Percentiles rank a stretch among this genome's conserved stretches.
These are phyloP conservation scores for Pygocentrus nattereri DNA, from an alignment of 2,797 vertebrate species.

Conservation along the genomic window DNA sequence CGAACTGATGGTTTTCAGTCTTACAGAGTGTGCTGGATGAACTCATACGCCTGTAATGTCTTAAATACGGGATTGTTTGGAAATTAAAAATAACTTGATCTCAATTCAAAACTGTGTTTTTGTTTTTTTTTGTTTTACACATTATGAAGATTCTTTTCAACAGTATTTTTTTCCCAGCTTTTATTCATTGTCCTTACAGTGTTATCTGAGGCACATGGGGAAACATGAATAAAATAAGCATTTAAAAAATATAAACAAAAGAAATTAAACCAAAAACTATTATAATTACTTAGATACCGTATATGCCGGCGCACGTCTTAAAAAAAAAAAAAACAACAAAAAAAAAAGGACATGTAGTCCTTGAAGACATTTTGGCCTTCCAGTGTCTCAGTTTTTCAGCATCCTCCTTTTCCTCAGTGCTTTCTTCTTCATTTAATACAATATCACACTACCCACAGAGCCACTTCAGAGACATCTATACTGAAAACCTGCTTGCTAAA, in stretches of 20 bases:
- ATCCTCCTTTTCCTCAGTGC: not conserved
- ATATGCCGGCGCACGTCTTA: slow-evolving; percentile 68
- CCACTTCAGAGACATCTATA: slow-evolving; percentile 30
- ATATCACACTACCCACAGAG: not conserved
- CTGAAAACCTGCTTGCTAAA: slow-evolving; percentile 64
- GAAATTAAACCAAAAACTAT: slow-evolving; percentile 53
- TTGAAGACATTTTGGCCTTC: slow-evolving; percentile 40
- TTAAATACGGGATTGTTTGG: slow-evolving; percentile 82
- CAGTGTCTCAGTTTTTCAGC: slow-evolving; percentile 23
- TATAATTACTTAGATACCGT: slow-evolving; percentile 51
- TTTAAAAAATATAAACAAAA: slow-evolving; percentile 64
- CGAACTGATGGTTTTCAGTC: slow-evolving; percentile 76
- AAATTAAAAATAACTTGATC: slow-evolving; percentile 80
- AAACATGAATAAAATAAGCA: slow-evolving; percentile 78
- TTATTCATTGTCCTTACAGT: slow-evolving; percentile 77
- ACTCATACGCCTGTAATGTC: slow-evolving; percentile 76
- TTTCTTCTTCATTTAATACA: slow-evolving; percentile 7
- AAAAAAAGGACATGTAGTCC: slow-evolving; percentile 51
- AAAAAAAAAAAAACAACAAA: slow-evolving; percentile 69
- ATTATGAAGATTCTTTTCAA: not conserved
- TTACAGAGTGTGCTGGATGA: slow-evolving; percentile 81
- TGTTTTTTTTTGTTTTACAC: slow-evolving; percentile 23
- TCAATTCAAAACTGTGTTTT: slow-evolving; percentile 56
- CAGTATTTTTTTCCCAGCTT: slow-evolving; percentile 66
- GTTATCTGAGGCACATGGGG: slow-evolving; percentile 83